Percentiles rank a stretch among this genome's conserved stretches.
phyloP scores from a whole-genome alignment of 1,140 invertebrate species.

The Camponotus pennsylvanicus region DNA sequence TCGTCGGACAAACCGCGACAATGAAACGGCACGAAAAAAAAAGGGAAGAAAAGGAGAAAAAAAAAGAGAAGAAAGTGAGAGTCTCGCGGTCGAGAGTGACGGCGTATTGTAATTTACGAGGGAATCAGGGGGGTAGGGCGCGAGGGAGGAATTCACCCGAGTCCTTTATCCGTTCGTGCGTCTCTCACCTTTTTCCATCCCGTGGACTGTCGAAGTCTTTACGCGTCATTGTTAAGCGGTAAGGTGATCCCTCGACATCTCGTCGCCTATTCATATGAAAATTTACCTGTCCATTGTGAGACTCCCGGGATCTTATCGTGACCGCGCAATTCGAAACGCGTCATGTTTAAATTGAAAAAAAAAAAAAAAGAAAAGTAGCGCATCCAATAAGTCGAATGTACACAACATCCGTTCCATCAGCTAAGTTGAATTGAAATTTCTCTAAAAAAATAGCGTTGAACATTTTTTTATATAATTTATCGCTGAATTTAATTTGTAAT shows the following conservation, averaged over 20 bases:
- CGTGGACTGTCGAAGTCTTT: not conserved
- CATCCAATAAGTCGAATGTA: not conserved
- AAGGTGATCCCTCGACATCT: conserved; percentile 33
- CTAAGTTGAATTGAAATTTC: not conserved
- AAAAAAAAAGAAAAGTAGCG: too few relatives aligned
- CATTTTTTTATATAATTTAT: not conserved
- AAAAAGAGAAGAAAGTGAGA: conserved; percentile 7
- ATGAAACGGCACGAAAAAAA: conserved; percentile 54
- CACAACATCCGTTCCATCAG: not conserved
- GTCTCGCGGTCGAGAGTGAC: conserved; percentile 36
- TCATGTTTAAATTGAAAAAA: not conserved
- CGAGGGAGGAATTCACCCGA: conserved; percentile 17
- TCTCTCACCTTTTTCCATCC: conserved; percentile 14
- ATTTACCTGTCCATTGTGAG: conserved; percentile 40
- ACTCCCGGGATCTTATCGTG: conserved; percentile 29
- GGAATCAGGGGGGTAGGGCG: conserved; percentile 29
- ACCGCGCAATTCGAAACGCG: not conserved
- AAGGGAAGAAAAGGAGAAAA: not conserved
- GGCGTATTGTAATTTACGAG: conserved; percentile 48
- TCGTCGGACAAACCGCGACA: conserved; percentile 65
- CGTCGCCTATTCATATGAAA: conserved; percentile 25
- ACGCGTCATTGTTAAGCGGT: not conserved
- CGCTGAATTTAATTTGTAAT: not conserved
- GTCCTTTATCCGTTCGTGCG: conserved; percentile 47
- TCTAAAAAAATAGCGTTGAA: not conserved